Conservation (phyloP, 2,888 invertebrate species). For the Blastobasis lacticolella region DNA sequence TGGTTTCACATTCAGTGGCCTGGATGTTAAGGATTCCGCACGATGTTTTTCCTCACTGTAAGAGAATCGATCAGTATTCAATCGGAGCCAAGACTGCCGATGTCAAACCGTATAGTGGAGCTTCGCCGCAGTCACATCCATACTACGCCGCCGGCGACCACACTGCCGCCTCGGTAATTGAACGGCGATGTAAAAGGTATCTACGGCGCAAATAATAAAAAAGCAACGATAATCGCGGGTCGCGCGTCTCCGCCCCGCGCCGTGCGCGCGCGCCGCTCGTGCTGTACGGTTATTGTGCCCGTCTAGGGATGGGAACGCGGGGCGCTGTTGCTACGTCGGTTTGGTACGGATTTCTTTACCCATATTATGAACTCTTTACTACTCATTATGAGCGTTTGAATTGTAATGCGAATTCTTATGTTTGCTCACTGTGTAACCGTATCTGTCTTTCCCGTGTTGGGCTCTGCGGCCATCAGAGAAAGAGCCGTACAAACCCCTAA, state of each 20-base stretch:
- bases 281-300: constrained; percentile 49
- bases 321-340: neutral
- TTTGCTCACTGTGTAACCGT: too few relatives aligned
- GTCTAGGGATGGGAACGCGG: neutral
- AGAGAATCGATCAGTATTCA: too few relatives aligned
- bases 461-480: too few relatives aligned
- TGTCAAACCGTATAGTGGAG: neutral
- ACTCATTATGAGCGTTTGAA: too few relatives aligned
- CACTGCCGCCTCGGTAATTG: constrained; percentile 66
- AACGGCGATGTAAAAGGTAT: constrained; percentile 73
- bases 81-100: neutral
- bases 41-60: too few relatives aligned
- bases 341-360: neutral
- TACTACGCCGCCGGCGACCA: constrained; percentile 23
- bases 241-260: constrained; percentile 52
- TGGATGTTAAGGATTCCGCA: too few relatives aligned
- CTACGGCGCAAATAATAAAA: constrained; percentile 67
- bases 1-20: too few relatives aligned
- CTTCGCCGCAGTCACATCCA: constrained; percentile 29
- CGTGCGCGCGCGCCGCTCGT: constrained; percentile 30
- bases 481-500: too few relatives aligned
- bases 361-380: too few relatives aligned
- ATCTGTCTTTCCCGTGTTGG: too few relatives aligned
- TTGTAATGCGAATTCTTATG: too few relatives aligned
- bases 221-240: constrained; percentile 61